These are phyloP conservation scores for Neostethus bicornis DNA, from an alignment of 2,797 vertebrate species.

Conservation along the genomic window DNA sequence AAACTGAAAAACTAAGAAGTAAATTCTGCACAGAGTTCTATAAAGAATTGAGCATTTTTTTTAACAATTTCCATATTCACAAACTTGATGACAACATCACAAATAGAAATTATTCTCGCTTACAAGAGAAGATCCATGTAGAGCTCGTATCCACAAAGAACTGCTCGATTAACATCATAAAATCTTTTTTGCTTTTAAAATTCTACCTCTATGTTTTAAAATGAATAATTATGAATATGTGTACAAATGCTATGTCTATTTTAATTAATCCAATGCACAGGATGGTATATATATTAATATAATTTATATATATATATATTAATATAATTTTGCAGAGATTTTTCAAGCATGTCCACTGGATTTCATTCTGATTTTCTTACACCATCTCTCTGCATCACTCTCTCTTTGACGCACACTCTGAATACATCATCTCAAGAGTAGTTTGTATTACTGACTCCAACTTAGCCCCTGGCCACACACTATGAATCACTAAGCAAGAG, in stretches of 20 bases:
- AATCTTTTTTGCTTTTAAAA: conserved; percentile 4
- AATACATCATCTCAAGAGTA: conserved; percentile 48
- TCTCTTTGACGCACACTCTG: conserved; percentile 12
- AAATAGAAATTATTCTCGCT: not conserved
- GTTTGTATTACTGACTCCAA: conserved; percentile 57
- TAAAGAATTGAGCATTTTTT: not conserved
- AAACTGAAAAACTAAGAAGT: conserved; percentile 23
- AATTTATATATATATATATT: too few relatives aligned
- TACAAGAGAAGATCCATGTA: not conserved
- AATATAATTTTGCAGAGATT: too few relatives aligned
- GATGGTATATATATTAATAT: too few relatives aligned
- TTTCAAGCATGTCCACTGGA: too few relatives aligned
- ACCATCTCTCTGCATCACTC: conserved; percentile 18
- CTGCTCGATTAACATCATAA: conserved; percentile 20
- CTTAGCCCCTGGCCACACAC: conserved; percentile 30
- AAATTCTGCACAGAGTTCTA: not conserved
- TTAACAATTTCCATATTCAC: not conserved
- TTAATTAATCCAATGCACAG: too few relatives aligned
- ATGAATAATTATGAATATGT: too few relatives aligned
- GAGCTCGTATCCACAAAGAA: not conserved
- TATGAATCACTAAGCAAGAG: conserved; percentile 45
- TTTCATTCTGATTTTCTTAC: too few relatives aligned
- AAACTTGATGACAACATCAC: conserved; percentile 1
- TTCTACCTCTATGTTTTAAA: too few relatives aligned
- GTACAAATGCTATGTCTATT: too few relatives aligned